These are phyloP conservation scores for Phalanger gymnotis DNA, from an alignment of 2,797 vertebrate genomes.

Conservation along the genomic window DNA sequence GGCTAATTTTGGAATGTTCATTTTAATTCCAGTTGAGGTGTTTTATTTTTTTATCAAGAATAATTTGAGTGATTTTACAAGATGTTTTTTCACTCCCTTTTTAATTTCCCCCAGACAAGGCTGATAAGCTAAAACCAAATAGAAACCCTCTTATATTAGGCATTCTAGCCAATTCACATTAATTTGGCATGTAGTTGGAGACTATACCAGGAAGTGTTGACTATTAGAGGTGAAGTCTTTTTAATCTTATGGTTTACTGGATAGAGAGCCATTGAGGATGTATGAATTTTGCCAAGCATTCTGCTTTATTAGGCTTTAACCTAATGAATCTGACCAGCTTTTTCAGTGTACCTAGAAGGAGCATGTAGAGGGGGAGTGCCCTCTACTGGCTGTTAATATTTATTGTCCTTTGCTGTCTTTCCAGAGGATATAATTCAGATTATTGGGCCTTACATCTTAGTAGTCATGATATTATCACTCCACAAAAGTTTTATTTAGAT, in stretches of 20 bases:
- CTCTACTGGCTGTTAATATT: constrained; percentile 38
- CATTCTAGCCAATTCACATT: neutral
- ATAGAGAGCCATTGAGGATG: neutral
- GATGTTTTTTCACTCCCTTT: neutral
- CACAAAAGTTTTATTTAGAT: neutral
- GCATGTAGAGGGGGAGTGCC: neutral
- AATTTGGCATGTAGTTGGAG: neutral
- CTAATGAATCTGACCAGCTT: neutral
- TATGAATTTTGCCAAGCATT: neutral
- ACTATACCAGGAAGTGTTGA: neutral
- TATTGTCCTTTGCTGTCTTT: neutral
- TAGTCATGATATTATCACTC: neutral
- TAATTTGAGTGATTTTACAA: neutral
- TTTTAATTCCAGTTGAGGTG: neutral
- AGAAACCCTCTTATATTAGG: neutral
- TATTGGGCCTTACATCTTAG: neutral
- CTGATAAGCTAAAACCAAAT: constrained; percentile 6
- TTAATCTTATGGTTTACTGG: neutral
- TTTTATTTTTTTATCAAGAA: neutral
- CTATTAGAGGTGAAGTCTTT: neutral
- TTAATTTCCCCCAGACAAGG: neutral
- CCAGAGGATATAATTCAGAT: neutral
- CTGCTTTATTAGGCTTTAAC: neutral
- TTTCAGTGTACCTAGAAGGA: neutral
- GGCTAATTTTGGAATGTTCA: neutral